These are phyloP conservation scores for Calameuta pallipes DNA, from an alignment of 2,888 invertebrate genomes.

Conservation along the genomic window DNA sequence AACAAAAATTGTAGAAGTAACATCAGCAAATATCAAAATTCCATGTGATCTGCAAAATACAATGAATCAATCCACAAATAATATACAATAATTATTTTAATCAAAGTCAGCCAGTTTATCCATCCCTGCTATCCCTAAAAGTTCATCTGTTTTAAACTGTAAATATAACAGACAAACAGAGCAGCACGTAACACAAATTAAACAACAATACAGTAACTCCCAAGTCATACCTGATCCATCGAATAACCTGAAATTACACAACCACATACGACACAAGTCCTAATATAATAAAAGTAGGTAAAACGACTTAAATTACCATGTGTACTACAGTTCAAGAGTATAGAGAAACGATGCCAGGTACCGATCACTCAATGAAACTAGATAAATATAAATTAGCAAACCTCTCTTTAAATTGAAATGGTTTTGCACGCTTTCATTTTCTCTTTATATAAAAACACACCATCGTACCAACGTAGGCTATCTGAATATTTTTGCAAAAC, in stretches of 20 bases:
- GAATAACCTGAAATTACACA: not conserved
- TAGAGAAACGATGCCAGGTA: slow-evolving; percentile 53
- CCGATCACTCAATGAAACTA: slow-evolving; percentile 18
- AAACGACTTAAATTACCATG: slow-evolving; percentile 1
- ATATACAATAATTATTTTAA: not conserved
- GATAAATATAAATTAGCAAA: not conserved
- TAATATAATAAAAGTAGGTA: not conserved
- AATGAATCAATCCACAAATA: not conserved
- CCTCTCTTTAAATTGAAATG: not conserved
- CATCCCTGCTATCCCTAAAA: not conserved
- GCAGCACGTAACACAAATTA: not conserved
- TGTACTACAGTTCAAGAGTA: slow-evolving; percentile 57
- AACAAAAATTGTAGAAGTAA: not conserved
- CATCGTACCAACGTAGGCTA: not conserved
- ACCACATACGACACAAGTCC: not conserved
- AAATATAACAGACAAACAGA: not conserved
- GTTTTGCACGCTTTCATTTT: not conserved
- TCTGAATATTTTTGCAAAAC: not conserved
- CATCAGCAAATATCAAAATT: not conserved
- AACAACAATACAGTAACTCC: not conserved
- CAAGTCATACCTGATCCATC: not conserved
- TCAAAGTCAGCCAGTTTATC: not conserved
- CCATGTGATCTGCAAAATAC: not conserved
- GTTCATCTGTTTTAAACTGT: not conserved
- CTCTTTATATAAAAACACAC: not conserved